A percentile compares a stretch with the other conserved stretches of the same genome.
Conservation (phyloP, 2,797 vertebrate species). For the Lutjanus campechanus region DNA sequence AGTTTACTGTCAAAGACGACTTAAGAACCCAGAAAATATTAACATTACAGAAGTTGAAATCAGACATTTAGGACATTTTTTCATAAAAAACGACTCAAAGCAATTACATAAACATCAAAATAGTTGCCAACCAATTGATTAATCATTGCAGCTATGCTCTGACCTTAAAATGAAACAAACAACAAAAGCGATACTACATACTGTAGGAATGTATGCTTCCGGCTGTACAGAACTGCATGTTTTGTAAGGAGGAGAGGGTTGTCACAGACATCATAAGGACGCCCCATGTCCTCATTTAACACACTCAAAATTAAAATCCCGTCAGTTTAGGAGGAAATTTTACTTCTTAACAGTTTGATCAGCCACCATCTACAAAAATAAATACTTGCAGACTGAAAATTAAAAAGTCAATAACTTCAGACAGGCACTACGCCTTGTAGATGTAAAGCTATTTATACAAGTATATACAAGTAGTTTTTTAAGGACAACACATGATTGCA, state of each 20-base stretch:
- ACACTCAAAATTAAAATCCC: conserved; percentile 17
- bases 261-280: background rate
- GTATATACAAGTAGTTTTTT: background rate
- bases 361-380: background rate
- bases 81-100: no score
- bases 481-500: conserved; percentile 19
- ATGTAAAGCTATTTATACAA: conserved; percentile 1
- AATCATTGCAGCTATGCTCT: background rate
- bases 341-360: conserved; percentile 24
- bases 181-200: background rate
- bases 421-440: conserved; percentile 14
- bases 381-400: conserved; percentile 6
- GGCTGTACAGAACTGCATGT: conserved; percentile 11
- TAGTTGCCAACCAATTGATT: no score
- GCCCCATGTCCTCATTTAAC: conserved; percentile 7
- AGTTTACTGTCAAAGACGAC: no score
- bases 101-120: no score
- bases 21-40: no score
- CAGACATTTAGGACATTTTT: no score
- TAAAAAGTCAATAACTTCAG: conserved; percentile 36
- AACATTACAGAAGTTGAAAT: no score
- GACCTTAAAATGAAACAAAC: background rate
- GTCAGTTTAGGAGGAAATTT: conserved; percentile 12
- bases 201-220: conserved; percentile 26
- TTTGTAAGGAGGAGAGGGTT: background rate